phyloP scores from a whole-genome alignment of 2,797 vertebrate species.

The Myotis myotis region DNA sequence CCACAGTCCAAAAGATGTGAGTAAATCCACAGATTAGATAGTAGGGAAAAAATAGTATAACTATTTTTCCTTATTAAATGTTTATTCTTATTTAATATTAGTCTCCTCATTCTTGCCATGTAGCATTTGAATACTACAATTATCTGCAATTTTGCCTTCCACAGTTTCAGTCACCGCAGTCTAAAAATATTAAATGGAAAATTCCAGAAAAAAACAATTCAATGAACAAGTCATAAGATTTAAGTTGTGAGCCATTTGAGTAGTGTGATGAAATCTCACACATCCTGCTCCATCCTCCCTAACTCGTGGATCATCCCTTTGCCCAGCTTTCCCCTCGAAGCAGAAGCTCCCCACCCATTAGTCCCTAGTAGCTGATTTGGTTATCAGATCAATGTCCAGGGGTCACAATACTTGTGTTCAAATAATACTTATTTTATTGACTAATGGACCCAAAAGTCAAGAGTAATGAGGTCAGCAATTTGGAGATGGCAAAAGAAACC shows the following conservation, averaged over 20 bases:
- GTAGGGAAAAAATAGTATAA: neutral
- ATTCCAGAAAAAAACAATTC: neutral
- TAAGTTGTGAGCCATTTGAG: neutral
- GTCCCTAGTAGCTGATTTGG: neutral
- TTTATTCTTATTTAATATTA: neutral
- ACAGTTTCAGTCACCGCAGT: neutral
- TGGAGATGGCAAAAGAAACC: neutral
- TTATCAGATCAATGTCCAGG: neutral
- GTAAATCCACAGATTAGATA: neutral
- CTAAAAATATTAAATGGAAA: neutral
- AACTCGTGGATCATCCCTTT: neutral
- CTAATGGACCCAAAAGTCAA: neutral
- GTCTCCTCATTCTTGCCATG: neutral
- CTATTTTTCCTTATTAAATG: neutral
- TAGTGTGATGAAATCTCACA: neutral
- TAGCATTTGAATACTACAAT: neutral
- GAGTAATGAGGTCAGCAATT: neutral
- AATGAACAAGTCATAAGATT: neutral
- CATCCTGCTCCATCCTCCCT: neutral
- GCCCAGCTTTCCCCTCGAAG: neutral
- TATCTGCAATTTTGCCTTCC: neutral
- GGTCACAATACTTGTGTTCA: no score
- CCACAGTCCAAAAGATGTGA: neutral
- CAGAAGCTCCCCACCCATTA: no score
- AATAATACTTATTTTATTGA: neutral